Conservation (phyloP, 2,113 vertebrate genomes). For the Hippocampus mohnikei region DNA sequence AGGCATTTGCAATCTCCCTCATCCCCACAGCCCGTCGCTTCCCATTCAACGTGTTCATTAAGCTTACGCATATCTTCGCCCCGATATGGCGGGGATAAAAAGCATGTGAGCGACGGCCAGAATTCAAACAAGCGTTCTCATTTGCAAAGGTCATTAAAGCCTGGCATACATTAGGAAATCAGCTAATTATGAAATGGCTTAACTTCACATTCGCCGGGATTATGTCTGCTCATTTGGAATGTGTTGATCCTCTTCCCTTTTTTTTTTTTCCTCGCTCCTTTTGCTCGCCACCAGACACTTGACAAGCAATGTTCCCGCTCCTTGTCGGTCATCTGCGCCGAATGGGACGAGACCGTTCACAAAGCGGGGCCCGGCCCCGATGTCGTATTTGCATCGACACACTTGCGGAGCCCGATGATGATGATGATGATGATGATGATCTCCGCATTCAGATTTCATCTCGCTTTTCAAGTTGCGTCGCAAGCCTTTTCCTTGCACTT, state of each 20-base stretch:
- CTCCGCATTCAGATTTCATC: not conserved
- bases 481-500: not conserved
- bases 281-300: slow-evolving; percentile 59
- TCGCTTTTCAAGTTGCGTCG: not conserved
- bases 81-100: slow-evolving; percentile 70
- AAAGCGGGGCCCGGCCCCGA: slow-evolving; percentile 27
- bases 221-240: slow-evolving; percentile 74
- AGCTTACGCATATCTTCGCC: slow-evolving; percentile 70
- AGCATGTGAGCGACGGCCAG: slow-evolving; percentile 64
- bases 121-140: slow-evolving; percentile 73
- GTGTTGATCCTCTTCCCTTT: slow-evolving; percentile 64
- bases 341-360: slow-evolving; percentile 54
- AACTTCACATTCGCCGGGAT: slow-evolving; percentile 74
- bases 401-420: not conserved
- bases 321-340: slow-evolving; percentile 72
- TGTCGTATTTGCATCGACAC: slow-evolving; percentile 39
- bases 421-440: not conserved
- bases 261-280: not conserved
- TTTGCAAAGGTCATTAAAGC: slow-evolving; percentile 76
- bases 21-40: slow-evolving; percentile 65
- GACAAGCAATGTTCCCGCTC: slow-evolving; percentile 66
- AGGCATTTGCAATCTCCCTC: slow-evolving; percentile 66
- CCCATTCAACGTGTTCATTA: slow-evolving; percentile 72
- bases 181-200: slow-evolving; percentile 79
- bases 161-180: slow-evolving; percentile 74